These are phyloP conservation scores for Pasiphila rectangulata DNA, from an alignment of 2,888 invertebrate species.

Conservation along the genomic window DNA sequence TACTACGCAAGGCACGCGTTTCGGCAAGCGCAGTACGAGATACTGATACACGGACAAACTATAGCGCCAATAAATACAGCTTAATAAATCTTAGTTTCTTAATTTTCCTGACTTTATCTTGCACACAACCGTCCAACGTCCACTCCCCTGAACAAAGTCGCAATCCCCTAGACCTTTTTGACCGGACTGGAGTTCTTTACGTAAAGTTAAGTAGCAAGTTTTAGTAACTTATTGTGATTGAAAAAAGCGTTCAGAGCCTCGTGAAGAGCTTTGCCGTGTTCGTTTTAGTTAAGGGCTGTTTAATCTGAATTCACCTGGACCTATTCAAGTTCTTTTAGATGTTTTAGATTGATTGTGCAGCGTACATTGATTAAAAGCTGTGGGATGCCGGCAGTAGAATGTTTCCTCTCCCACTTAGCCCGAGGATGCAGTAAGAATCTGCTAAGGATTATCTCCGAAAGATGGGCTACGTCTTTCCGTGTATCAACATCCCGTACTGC, in stretches of 20 bases:
- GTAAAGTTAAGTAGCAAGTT: constrained; percentile 36
- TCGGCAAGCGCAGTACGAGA: too few relatives aligned
- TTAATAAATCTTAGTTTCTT: not conserved
- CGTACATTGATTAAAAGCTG: not conserved
- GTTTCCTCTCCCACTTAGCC: too few relatives aligned
- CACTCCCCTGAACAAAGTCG: constrained; percentile 31
- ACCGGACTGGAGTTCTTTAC: constrained; percentile 21
- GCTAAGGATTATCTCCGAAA: too few relatives aligned
- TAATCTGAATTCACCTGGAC: not conserved
- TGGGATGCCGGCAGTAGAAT: too few relatives aligned
- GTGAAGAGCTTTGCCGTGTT: constrained; percentile 21
- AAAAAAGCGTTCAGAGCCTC: constrained; percentile 29
- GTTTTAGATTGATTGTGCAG: not conserved
- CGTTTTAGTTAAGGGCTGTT: not conserved
- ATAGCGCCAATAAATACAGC: not conserved
- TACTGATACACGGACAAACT: too few relatives aligned
- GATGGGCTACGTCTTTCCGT: too few relatives aligned
- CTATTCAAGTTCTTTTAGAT: not conserved
- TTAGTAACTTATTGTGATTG: constrained; percentile 36
- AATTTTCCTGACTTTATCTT: constrained; percentile 2
- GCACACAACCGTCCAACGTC: constrained; percentile 20
- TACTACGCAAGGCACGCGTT: too few relatives aligned
- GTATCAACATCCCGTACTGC: too few relatives aligned
- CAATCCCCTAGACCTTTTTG: constrained; percentile 19
- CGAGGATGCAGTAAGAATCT: too few relatives aligned